phyloP scores from a whole-genome alignment of 2,888 invertebrate genomes.

The Chydorus sphaericus region DNA sequence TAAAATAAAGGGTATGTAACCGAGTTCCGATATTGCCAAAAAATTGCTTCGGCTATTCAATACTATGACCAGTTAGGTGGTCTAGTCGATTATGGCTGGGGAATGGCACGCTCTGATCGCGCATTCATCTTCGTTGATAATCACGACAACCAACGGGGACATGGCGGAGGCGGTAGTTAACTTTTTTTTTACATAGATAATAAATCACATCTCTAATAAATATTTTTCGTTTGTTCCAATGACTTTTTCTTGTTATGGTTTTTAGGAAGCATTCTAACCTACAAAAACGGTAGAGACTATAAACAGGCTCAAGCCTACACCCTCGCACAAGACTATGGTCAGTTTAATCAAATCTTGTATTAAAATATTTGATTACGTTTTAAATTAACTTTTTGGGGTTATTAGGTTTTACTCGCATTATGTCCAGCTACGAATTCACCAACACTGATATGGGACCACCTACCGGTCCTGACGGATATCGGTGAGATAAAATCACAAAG shows the following conservation, averaged over 20 bases:
- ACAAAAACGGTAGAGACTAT: conserved; percentile 19
- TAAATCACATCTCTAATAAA: not conserved
- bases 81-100: conserved; percentile 23
- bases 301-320: conserved; percentile 24
- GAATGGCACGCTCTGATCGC: conserved; percentile 19
- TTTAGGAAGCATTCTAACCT: conserved; percentile 10
- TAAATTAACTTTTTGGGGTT: too few relatives aligned
- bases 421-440: conserved; percentile 33
- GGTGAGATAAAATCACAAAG: not conserved
- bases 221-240: not conserved
- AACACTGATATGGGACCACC: conserved; percentile 17
- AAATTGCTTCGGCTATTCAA: conserved; percentile 19
- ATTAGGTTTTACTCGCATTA: conserved; percentile 32
- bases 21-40: conserved; percentile 33
- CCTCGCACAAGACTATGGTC: conserved; percentile 31
- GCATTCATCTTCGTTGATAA: conserved; percentile 35
- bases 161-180: conserved; percentile 8
- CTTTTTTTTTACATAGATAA: not conserved
- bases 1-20: conserved; percentile 22
- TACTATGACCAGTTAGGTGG: conserved; percentile 15
- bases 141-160: conserved; percentile 35
- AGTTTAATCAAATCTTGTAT: too few relatives aligned
- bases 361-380: too few relatives aligned
- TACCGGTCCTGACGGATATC: conserved; percentile 2
- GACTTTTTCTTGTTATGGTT: not conserved